These are phyloP conservation scores for Notoglanidium macrostoma DNA, from an alignment of 2,797 vertebrate genomes.

Conservation along the genomic window DNA sequence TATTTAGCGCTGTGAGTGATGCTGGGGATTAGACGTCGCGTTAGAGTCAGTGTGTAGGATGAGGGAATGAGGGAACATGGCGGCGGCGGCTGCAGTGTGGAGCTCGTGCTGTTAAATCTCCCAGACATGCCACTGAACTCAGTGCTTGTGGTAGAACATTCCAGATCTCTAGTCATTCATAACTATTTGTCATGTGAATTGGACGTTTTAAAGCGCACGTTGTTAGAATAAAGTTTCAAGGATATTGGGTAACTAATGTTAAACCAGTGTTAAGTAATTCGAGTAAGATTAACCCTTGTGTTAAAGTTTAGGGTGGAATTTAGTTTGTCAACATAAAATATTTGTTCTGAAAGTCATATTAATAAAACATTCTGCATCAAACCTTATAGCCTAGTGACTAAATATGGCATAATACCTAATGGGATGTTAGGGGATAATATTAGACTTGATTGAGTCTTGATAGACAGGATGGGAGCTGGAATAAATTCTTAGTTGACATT, in stretches of 20 bases:
- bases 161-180: background rate
- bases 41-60: conserved; percentile 37
- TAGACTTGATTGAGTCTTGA: background rate
- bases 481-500: background rate
- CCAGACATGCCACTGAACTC: conserved; percentile 35
- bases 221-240: background rate
- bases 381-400: background rate
- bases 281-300: conserved; percentile 32
- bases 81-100: conserved; percentile 55
- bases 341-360: background rate
- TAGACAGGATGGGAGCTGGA: background rate
- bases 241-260: background rate
- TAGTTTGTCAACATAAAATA: conserved; percentile 13
- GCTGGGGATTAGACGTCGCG: conserved; percentile 40
- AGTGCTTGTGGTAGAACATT: background rate
- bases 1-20: conserved; percentile 28
- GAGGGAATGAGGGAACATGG: conserved; percentile 57
- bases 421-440: background rate
- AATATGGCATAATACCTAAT: background rate
- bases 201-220: background rate
- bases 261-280: conserved; percentile 40
- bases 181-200: background rate
- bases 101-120: conserved; percentile 51
- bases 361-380: background rate
- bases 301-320: conserved; percentile 49